Conservation (phyloP, 2,888 invertebrate genomes). For the Suillia variegata region DNA sequence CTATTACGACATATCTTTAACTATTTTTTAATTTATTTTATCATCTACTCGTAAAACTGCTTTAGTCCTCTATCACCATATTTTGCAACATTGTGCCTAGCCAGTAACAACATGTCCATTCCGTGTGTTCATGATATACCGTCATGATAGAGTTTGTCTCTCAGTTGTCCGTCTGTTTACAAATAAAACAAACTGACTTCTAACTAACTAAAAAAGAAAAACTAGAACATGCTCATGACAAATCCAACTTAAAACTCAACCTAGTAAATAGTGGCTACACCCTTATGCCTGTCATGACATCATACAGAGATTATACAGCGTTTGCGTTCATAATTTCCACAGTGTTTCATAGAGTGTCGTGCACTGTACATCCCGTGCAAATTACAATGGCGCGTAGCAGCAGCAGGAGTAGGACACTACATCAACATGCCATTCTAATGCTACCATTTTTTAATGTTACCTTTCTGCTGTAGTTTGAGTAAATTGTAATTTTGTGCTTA, state of each 20-base stretch:
- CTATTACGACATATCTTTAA: no score
- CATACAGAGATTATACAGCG: not conserved
- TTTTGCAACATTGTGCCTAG: not conserved
- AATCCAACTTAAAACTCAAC: no score
- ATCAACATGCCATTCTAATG: not conserved
- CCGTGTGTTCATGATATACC: not conserved
- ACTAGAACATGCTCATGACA: no score
- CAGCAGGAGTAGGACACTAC: not conserved
- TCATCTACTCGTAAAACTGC: no score
- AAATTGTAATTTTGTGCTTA: constrained; percentile 4
- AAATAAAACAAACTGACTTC: no score
- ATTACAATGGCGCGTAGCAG: constrained; percentile 1
- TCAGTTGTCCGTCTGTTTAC: no score
- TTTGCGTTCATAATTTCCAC: constrained; percentile 1
- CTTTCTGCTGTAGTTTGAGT: not conserved
- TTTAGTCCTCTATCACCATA: no score
- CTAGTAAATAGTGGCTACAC: no score
- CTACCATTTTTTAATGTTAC: not conserved
- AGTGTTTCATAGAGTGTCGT: not conserved
- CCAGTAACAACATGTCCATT: not conserved
- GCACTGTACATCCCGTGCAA: not conserved
- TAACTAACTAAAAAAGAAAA: no score
- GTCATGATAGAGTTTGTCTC: not conserved
- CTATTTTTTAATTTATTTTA: no score
- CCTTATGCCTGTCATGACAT: no score